Conservation (phyloP, 2,113 vertebrate species). For the Alaudala cheleensis region DNA sequence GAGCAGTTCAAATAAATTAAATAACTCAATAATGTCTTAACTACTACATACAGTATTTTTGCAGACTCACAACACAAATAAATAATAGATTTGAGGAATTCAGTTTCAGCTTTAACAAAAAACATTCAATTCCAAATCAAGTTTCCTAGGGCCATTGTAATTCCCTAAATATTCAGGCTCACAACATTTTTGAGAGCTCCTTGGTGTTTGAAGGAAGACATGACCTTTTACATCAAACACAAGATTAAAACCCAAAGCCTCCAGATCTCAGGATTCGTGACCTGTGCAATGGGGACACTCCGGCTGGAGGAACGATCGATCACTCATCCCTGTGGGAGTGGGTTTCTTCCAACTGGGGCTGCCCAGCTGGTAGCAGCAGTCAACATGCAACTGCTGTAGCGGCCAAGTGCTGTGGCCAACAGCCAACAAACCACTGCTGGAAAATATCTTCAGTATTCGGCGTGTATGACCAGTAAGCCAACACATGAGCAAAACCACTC, state of each 20-base stretch:
- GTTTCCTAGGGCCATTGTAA: neutral
- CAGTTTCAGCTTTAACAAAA: neutral
- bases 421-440: neutral
- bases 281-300: neutral
- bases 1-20: neutral
- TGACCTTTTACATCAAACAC: neutral
- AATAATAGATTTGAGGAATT: neutral
- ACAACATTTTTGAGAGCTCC: neutral
- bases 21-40: neutral
- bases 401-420: neutral
- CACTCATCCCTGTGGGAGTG: rapidly evolving
- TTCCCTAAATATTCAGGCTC: neutral
- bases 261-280: neutral
- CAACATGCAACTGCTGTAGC: neutral
- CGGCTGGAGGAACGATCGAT: rapidly evolving
- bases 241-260: neutral
- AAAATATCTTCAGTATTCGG: neutral
- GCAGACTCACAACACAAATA: neutral
- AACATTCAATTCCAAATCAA: neutral
- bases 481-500: neutral
- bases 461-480: rapidly evolving
- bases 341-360: neutral
- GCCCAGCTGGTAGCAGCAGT: neutral
- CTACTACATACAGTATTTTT: neutral
- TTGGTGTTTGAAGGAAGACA: neutral